A percentile compares a stretch with the other conserved stretches of the same genome.
Evolutionary conservation across 2,113 vertebrate genomes (phyloP).

Genomic region (Neodon shergylaensis): DNA sequence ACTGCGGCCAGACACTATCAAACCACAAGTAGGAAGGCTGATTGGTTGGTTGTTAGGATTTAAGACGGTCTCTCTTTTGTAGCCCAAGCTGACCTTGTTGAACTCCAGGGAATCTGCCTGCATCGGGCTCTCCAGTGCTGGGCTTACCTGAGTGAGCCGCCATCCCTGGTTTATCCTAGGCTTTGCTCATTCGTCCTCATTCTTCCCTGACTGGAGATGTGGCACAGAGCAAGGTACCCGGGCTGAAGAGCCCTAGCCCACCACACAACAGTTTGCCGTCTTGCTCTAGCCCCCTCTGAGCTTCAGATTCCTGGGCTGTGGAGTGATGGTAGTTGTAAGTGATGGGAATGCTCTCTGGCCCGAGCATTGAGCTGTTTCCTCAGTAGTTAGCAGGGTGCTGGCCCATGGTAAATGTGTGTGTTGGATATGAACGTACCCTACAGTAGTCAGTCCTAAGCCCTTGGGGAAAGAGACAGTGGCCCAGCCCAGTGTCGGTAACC

Average conservation of each 20-base stretch:
- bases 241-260: neutral
- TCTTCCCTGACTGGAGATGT: neutral
- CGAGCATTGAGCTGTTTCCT: neutral
- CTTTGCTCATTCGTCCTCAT: neutral
- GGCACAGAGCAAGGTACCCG: neutral
- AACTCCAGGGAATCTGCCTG: neutral
- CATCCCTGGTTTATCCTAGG: neutral
- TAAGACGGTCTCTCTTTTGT: neutral
- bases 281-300: neutral
- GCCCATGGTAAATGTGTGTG: neutral
- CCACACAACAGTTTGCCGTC: neutral
- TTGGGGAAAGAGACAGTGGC: neutral
- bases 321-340: neutral
- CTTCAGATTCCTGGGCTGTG: conserved; percentile 24
- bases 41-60: neutral
- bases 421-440: conserved; percentile 22
- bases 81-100: neutral
- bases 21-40: neutral
- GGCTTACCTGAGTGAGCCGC: neutral
- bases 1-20: neutral
- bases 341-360: neutral
- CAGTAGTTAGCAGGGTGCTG: neutral
- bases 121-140: neutral
- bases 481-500: neutral
- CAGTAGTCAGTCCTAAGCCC: neutral